These are phyloP conservation scores for Salpingus planirostris DNA, from an alignment of 2,888 invertebrate genomes.

Conservation along the genomic window DNA sequence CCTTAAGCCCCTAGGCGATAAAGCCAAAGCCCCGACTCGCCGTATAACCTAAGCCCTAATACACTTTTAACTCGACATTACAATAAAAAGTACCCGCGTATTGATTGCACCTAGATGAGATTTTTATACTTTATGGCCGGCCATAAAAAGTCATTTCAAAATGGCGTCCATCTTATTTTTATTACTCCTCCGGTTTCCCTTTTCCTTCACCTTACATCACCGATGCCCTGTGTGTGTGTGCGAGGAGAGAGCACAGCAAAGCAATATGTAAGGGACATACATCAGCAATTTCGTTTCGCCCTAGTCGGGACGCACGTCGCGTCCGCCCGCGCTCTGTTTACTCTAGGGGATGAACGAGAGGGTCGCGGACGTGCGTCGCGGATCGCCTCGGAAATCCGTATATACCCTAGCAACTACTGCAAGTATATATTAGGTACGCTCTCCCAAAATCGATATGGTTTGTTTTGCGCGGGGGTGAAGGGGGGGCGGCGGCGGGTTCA, in stretches of 20 bases:
- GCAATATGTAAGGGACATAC: slow-evolving; percentile 33
- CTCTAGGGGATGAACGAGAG: slow-evolving; percentile 11
- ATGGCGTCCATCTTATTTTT: slow-evolving; percentile 37
- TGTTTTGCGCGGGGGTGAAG: slow-evolving; percentile 38
- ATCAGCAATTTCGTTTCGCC: slow-evolving; percentile 27
- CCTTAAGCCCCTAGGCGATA: slow-evolving; percentile 20
- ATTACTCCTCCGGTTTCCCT: slow-evolving; percentile 28
- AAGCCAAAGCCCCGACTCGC: slow-evolving; percentile 18
- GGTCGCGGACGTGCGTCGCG: slow-evolving; percentile 26
- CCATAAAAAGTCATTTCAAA: slow-evolving; percentile 36
- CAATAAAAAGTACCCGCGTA: slow-evolving; percentile 32
- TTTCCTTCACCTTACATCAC: slow-evolving; percentile 27
- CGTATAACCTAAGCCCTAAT: slow-evolving; percentile 21
- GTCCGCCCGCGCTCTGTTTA: slow-evolving; percentile 6
- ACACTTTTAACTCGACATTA: slow-evolving; percentile 34
- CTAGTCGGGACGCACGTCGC: slow-evolving; percentile 4
- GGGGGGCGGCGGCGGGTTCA: slow-evolving; percentile 20
- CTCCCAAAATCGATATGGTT: slow-evolving; percentile 45
- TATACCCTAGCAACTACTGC: slow-evolving; percentile 37
- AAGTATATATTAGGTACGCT: slow-evolving; percentile 39
- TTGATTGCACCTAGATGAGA: slow-evolving; percentile 35
- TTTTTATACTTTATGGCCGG: slow-evolving; percentile 36
- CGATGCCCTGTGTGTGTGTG: background rate
- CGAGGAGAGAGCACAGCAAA: no score
- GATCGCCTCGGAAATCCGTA: slow-evolving; percentile 23